These are phyloP conservation scores for Drosophila borborema DNA, from an alignment of 2,888 invertebrate genomes.

Conservation along the genomic window DNA sequence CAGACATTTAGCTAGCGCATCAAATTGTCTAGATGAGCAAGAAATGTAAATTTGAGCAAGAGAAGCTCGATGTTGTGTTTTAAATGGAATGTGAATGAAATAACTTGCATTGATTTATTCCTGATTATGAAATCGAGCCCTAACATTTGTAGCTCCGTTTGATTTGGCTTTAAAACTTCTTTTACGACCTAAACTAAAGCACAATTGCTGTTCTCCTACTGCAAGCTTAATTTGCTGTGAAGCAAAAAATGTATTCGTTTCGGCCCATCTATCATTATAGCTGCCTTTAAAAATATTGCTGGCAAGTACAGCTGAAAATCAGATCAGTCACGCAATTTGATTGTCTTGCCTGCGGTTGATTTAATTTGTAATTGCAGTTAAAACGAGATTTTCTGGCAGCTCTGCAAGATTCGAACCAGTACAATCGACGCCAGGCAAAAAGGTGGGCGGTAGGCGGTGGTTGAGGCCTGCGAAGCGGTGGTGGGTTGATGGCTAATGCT, in stretches of 20 bases:
- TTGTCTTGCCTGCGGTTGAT: constrained; percentile 51
- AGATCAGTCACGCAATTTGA: constrained; percentile 52
- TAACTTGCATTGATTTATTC: neutral
- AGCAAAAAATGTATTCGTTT: neutral
- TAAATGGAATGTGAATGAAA: too few relatives aligned
- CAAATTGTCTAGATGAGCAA: neutral
- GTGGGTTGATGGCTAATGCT: constrained; percentile 42
- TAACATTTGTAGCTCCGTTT: too few relatives aligned
- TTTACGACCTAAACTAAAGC: neutral
- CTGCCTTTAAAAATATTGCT: constrained; percentile 5
- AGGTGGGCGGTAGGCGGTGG: constrained; percentile 15
- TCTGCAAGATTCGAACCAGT: constrained; percentile 33
- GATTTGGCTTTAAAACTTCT: neutral
- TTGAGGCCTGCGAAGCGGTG: neutral
- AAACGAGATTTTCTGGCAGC: constrained; percentile 53
- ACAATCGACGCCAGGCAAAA: constrained; percentile 36
- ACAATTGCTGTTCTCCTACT: neutral
- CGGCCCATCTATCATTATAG: constrained; percentile 3
- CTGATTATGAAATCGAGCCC: neutral
- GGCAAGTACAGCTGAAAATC: constrained; percentile 22
- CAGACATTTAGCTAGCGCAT: neutral
- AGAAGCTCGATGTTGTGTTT: neutral
- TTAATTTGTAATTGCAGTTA: constrained; percentile 71
- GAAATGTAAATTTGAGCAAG: neutral
- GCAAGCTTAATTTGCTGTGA: neutral